Evolutionary conservation across 2,888 invertebrate genomes (phyloP).

Genomic region (Digitonthophagus gazella): DNA sequence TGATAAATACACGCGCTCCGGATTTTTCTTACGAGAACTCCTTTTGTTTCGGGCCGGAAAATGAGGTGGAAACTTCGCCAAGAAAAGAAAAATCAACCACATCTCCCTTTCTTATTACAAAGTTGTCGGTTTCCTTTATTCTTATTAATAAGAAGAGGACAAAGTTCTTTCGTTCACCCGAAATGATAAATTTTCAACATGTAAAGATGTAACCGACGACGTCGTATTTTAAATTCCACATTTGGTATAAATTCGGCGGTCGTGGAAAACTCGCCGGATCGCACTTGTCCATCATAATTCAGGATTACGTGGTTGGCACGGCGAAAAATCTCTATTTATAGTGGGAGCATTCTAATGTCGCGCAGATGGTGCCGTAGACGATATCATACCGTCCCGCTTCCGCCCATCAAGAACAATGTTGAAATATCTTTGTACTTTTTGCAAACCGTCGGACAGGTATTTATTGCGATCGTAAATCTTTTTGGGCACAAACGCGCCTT

Average conservation of each 20-base stretch:
- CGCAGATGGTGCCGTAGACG: slow-evolving; percentile 39
- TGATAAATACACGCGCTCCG: slow-evolving; percentile 31
- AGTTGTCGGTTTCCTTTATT: slow-evolving; percentile 3
- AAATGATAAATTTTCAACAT: slow-evolving; percentile 32
- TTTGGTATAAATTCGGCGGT: background rate
- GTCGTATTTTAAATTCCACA: background rate
- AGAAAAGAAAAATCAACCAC: background rate
- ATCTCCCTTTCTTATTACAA: background rate
- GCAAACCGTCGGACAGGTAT: slow-evolving; percentile 3
- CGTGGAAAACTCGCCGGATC: slow-evolving; percentile 31
- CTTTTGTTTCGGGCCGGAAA: background rate
- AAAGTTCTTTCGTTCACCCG: slow-evolving; percentile 11
- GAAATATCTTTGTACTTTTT: slow-evolving; percentile 16
- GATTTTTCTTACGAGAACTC: background rate
- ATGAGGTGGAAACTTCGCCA: background rate
- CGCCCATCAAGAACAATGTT: slow-evolving; percentile 18
- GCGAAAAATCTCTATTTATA: slow-evolving; percentile 43
- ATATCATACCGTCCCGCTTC: background rate
- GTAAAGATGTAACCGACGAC: slow-evolving; percentile 35
- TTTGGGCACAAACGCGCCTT: background rate
- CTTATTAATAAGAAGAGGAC: too few species aligned
- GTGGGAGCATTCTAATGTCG: slow-evolving; percentile 48
- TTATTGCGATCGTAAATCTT: background rate
- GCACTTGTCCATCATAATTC: slow-evolving; percentile 44
- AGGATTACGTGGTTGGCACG: slow-evolving; percentile 42